Evolutionary conservation across 2,797 vertebrate genomes (phyloP).

Genomic region (Syncerus caffer): DNA sequence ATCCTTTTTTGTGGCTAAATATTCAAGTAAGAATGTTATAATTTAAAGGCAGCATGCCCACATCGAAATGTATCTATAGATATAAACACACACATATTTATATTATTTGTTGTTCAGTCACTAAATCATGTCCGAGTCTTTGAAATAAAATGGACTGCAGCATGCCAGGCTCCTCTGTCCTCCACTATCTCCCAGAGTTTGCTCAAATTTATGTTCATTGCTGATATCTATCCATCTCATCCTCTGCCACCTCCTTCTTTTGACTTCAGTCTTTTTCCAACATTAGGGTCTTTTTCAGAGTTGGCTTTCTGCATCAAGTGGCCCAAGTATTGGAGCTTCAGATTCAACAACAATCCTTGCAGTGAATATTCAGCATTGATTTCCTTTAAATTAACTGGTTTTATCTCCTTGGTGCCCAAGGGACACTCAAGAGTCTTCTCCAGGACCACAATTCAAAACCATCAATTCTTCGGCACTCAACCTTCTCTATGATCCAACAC

Average conservation of each 20-base stretch:
- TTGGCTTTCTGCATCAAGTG: background rate
- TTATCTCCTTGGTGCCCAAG: background rate
- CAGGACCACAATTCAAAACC: background rate
- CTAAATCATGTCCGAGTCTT: background rate
- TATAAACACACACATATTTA: background rate
- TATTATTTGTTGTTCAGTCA: background rate
- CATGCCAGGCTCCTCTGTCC: background rate
- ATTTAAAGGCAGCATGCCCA: background rate
- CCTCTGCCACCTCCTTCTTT: background rate
- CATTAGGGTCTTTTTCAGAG: background rate
- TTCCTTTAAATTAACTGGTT: background rate
- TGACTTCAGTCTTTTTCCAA: background rate
- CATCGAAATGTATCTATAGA: background rate
- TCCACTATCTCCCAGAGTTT: background rate
- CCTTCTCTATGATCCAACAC: background rate
- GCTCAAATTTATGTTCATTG: background rate
- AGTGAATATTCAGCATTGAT: background rate
- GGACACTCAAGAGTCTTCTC: background rate
- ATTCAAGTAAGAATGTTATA: background rate
- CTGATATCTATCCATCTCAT: background rate
- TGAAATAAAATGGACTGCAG: background rate
- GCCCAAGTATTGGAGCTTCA: background rate
- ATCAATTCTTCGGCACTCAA: background rate
- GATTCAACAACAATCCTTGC: background rate
- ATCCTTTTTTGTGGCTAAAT: conserved; percentile 8